Base-by-base conservation (phyloP, 2,797 vertebrate species). In the Rhinatrema bivittatum region DNA sequence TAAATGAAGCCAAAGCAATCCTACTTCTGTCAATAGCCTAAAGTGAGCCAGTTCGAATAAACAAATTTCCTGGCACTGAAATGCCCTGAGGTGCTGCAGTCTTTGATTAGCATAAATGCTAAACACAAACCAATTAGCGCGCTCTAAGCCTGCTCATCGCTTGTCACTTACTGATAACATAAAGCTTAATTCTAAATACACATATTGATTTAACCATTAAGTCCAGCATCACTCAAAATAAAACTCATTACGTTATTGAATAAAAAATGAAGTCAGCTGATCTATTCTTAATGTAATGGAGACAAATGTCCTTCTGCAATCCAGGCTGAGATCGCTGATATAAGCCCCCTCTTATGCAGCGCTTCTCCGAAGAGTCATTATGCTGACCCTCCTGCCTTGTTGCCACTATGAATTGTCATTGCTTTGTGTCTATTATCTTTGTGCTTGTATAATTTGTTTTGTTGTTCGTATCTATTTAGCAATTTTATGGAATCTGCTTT, bases 111-210 rank as follows among this genome's bases (percentile, higher is more conserved):
- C 47, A 44, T 70, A 79, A 82, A 85, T 76, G 74, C 76, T 79
- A 76, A 79, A 68, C 68, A 72, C 59, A 81, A 76, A 74, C 71
- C 77, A 85, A 82, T 84, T 85, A 84, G 67, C 75, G 68, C 71
- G 62, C 70, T 62, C 53, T 51, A 61, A 68, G 66, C 62, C 74
- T 68, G 75, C 76, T 83, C 78, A 83, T 81, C 77, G 79, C 61
- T 40, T 62, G 78, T 74, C 79, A 81, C 67, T 78, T 76, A 72
- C 50, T 51, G 48, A 29, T 58, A 70, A 79, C 74, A 72, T 60
- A 72, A 69, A 75, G 74, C 77, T 65, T 51, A 62, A 59, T 33
- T 19, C 70, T 81, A 76, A 81, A 76, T 53, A 79, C 70, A 68
- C 55, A 47, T 67, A 81, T 83, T 63, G 82, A 83, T 81, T 81